phyloP scores from a whole-genome alignment of 2,888 invertebrate species.

The Oeneis ivallda region DNA sequence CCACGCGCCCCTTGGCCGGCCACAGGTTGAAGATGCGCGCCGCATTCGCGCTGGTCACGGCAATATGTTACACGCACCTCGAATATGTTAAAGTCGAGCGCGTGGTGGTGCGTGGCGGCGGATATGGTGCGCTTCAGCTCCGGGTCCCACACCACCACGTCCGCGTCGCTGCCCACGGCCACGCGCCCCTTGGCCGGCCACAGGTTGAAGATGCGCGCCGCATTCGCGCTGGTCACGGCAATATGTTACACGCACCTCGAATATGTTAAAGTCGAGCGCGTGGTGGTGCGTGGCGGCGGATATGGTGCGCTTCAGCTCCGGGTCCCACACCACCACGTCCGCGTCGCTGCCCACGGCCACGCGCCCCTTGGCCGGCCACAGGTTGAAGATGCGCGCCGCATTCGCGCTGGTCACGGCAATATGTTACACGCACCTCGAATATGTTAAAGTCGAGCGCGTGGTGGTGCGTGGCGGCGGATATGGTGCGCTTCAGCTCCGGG shows the following conservation, averaged over 20 bases:
- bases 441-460: constrained; percentile 91
- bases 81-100: not conserved
- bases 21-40: no score
- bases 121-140: not conserved
- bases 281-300: constrained; percentile 1
- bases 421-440: not conserved
- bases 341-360: not conserved
- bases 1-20: not conserved
- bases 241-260: not conserved
- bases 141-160: not conserved
- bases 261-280: not conserved
- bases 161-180: not conserved
- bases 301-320: not conserved
- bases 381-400: no score
- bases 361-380: not conserved
- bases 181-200: not conserved
- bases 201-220: no score
- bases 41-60: not conserved
- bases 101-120: constrained; percentile 1
- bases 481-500: constrained; percentile 90
- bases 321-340: not conserved
- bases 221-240: not conserved
- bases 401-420: no score
- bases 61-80: not conserved
- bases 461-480: constrained; percentile 95